These are phyloP conservation scores for Probosciger aterrimus DNA, from an alignment of 2,113 vertebrate species.

Conservation along the genomic window DNA sequence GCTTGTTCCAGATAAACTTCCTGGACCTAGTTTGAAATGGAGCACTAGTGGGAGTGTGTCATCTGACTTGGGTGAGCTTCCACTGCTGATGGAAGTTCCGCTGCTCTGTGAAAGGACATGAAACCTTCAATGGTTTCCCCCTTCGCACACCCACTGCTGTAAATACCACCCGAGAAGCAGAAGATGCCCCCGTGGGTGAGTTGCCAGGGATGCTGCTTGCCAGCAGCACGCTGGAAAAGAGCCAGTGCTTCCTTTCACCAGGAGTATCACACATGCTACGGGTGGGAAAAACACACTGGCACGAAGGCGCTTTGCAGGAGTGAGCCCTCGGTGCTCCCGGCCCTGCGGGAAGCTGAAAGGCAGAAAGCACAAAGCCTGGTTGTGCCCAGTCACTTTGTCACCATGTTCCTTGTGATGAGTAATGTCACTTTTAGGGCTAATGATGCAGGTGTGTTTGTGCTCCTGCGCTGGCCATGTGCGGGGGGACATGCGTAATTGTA, in stretches of 20 bases:
- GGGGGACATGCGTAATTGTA: slow-evolving; percentile 12
- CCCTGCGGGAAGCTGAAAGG: neutral
- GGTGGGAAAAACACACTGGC: neutral
- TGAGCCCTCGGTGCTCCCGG: accelerated
- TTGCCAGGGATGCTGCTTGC: neutral
- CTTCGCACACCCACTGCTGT: too few relatives aligned
- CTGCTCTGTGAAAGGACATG: accelerated
- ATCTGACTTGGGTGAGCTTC: neutral
- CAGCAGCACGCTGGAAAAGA: neutral
- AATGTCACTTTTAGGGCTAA: neutral
- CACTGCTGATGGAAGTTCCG: neutral
- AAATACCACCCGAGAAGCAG: neutral
- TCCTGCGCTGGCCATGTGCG: neutral
- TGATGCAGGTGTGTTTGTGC: neutral
- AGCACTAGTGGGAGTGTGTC: neutral
- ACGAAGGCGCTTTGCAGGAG: accelerated
- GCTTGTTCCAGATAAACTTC: neutral
- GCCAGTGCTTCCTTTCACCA: neutral
- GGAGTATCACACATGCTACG: accelerated
- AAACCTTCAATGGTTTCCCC: neutral
- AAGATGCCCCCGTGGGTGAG: neutral
- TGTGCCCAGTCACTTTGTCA: neutral
- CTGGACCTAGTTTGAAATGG: neutral
- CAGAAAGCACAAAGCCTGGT: neutral
- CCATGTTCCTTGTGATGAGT: neutral